phyloP scores from a whole-genome alignment of 2,797 vertebrate species.

The Tokudaia tokunoshimensis region DNA sequence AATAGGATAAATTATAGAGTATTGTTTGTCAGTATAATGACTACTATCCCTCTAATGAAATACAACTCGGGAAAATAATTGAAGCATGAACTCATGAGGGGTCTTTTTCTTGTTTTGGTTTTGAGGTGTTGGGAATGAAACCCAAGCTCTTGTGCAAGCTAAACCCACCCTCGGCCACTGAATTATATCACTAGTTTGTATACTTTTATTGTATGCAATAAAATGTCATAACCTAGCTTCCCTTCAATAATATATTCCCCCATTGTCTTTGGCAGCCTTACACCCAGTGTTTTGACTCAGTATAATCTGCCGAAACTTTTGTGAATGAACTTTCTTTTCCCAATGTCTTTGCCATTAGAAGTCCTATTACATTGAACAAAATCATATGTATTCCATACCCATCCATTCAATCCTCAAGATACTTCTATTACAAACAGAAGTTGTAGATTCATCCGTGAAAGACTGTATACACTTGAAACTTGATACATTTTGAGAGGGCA shows the following conservation, averaged over 20 bases:
- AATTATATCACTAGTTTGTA: not conserved
- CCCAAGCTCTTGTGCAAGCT: not conserved
- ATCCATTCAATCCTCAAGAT: not conserved
- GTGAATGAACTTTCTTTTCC: not conserved
- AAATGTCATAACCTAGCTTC: not conserved
- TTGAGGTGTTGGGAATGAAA: not conserved
- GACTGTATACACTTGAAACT: not conserved
- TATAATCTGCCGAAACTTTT: conserved; percentile 12
- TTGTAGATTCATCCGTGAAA: not conserved
- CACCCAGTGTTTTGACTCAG: not conserved
- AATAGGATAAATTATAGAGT: not conserved
- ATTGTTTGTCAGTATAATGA: not conserved
- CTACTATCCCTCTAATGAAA: not conserved
- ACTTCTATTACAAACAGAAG: not conserved
- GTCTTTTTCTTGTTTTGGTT: not conserved
- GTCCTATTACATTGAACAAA: not conserved
- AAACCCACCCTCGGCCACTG: not conserved
- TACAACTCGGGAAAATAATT: not conserved
- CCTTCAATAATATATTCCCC: not conserved
- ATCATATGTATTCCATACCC: not conserved
- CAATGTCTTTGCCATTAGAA: not conserved
- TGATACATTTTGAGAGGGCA: not conserved
- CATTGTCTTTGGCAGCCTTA: not conserved
- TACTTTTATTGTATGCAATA: not conserved
- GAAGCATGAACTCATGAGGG: not conserved